A percentile compares a stretch with the other conserved stretches of the same genome.
These are phyloP conservation scores for Synergus umbraculus DNA, from an alignment of 2,888 invertebrate genomes.

Conservation along the genomic window DNA sequence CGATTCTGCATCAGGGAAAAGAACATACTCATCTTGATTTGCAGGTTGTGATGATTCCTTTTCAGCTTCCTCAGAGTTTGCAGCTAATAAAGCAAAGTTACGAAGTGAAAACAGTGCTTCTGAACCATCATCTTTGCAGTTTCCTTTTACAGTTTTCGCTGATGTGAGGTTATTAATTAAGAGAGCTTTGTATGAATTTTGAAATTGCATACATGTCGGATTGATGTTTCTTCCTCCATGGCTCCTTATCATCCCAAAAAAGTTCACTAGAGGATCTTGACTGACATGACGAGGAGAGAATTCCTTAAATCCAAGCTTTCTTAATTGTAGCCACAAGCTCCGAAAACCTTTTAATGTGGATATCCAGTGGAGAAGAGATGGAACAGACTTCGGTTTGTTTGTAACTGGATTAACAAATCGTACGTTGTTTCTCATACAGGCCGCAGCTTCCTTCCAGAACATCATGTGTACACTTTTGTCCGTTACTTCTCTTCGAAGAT, in stretches of 20 bases:
- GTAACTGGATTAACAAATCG: not conserved
- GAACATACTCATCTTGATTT: not conserved
- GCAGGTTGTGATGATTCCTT: no score
- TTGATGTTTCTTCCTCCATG: not conserved
- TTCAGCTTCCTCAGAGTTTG: not conserved
- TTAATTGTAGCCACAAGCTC: not conserved
- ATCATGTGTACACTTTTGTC: not conserved
- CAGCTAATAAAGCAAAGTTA: not conserved
- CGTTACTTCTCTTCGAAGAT: no score
- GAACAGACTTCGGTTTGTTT: not conserved
- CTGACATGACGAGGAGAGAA: not conserved
- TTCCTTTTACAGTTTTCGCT: not conserved
- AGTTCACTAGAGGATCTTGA: not conserved
- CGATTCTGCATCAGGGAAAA: not conserved
- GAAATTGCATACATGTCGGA: not conserved
- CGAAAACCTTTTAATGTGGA: not conserved
- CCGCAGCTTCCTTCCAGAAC: no score
- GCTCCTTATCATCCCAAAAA: not conserved
- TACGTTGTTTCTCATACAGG: not conserved
- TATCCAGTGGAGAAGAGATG: not conserved
- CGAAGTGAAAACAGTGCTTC: not conserved
- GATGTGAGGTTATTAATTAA: not conserved
- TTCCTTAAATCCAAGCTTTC: not conserved
- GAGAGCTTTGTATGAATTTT: not conserved
- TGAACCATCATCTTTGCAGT: not conserved